These are phyloP conservation scores for Ictalurus punctatus DNA, from an alignment of 2,113 vertebrate species.

Conservation along the genomic window DNA sequence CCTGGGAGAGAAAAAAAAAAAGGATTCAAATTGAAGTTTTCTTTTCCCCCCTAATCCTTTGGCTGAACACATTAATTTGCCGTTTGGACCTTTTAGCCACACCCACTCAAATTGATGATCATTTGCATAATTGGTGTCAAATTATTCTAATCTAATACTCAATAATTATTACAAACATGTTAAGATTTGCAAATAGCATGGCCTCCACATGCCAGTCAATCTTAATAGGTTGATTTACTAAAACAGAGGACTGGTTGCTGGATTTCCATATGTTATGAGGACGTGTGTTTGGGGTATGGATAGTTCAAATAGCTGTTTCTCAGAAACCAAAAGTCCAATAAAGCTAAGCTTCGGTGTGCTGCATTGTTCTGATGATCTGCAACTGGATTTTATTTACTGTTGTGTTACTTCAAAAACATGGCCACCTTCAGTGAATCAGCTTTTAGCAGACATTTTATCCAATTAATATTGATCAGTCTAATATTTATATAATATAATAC, in stretches of 20 bases:
- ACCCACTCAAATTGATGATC: not conserved
- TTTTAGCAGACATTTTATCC: not conserved
- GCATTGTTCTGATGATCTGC: not conserved
- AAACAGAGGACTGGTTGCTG: not conserved
- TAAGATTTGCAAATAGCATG: not conserved
- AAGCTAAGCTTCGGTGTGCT: not conserved
- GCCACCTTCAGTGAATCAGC: not conserved
- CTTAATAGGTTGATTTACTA: not conserved
- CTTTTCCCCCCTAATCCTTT: not conserved
- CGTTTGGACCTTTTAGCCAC: not conserved
- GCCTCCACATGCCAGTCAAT: not conserved
- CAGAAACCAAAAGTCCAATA: not conserved
- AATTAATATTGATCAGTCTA: not conserved
- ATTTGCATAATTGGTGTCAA: not conserved
- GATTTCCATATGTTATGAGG: not conserved
- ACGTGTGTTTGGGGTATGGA: too few species aligned
- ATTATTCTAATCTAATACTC: not conserved
- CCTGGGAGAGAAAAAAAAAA: not conserved
- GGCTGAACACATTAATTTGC: not conserved
- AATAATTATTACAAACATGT: not conserved
- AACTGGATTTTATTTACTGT: not conserved
- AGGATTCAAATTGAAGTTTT: not conserved
- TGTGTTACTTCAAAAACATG: not conserved
- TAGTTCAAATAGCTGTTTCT: not conserved
- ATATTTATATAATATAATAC: too few species aligned